A percentile compares a stretch with the other conserved stretches of the same genome.
Evolutionary conservation across 2,113 vertebrate genomes (phyloP).

Genomic region (Seriola aureovittata): DNA sequence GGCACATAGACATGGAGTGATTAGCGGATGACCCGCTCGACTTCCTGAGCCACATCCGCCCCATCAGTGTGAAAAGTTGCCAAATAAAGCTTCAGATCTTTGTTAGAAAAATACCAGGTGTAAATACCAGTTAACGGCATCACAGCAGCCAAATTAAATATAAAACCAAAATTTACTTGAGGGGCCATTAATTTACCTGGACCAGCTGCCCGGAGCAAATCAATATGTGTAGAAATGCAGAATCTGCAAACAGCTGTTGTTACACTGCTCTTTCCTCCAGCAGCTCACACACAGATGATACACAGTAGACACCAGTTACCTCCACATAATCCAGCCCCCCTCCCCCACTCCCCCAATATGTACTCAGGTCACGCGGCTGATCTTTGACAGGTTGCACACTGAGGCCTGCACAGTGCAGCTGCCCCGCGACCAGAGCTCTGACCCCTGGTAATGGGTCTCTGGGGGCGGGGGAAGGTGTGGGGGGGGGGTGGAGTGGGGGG

Average conservation of each 20-base stretch:
- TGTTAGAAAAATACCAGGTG: not conserved
- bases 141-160: slow-evolving; percentile 10
- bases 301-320: slow-evolving; percentile 13
- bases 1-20: not conserved
- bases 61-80: not conserved
- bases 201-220: slow-evolving; percentile 23
- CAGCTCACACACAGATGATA: slow-evolving; percentile 10
- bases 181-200: slow-evolving; percentile 9
- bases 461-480: not conserved
- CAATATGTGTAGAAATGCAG: slow-evolving; percentile 18
- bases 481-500: not conserved
- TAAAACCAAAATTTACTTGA: slow-evolving; percentile 5
- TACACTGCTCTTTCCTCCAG: not conserved
- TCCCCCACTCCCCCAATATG: not conserved
- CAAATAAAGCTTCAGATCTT: slow-evolving; percentile 14
- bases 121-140: slow-evolving; percentile 4
- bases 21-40: not conserved
- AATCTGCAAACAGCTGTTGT: slow-evolving; percentile 21
- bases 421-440: slow-evolving; percentile 50
- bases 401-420: slow-evolving; percentile 11
- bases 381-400: slow-evolving; percentile 57
- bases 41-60: not conserved
- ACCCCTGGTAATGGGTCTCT: slow-evolving; percentile 69
- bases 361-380: slow-evolving; percentile 48
- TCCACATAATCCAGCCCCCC: not conserved